Conservation (phyloP, 1,140 invertebrate genomes). For the Scaptomyza hsui region DNA sequence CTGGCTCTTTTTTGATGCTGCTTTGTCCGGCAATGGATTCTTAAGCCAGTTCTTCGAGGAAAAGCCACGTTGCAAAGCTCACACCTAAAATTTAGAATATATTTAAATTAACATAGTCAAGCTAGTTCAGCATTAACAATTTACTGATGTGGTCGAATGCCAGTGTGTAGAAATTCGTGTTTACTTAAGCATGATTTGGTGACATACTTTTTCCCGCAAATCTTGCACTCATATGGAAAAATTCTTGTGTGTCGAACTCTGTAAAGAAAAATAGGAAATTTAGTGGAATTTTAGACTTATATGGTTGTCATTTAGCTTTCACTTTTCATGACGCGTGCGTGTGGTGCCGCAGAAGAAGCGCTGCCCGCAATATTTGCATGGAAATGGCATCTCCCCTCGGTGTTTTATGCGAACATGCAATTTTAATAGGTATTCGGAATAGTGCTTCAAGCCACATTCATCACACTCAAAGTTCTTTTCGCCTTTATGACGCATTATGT, state of each 20-base stretch:
- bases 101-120: background rate
- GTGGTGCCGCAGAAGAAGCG: conserved; percentile 22
- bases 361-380: conserved; percentile 30
- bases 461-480: conserved; percentile 41
- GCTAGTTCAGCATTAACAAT: background rate
- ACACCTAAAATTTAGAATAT: conserved; percentile 16
- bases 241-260: conserved; percentile 35
- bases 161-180: conserved; percentile 41
- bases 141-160: conserved; percentile 37
- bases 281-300: background rate
- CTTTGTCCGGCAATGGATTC: conserved; percentile 38
- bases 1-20: conserved; percentile 41
- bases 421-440: conserved; percentile 23
- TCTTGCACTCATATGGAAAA: conserved; percentile 34
- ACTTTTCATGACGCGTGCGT: conserved; percentile 32
- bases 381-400: conserved; percentile 37
- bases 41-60: conserved; percentile 30
- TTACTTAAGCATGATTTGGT: conserved; percentile 45
- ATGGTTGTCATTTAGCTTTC: background rate
- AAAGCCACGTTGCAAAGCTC: conserved; percentile 47
- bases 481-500: conserved; percentile 36
- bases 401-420: conserved; percentile 39
- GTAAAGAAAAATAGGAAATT: background rate
- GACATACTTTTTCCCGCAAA: conserved; percentile 37
- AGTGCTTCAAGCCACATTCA: conserved; percentile 31